phyloP scores from a whole-genome alignment of 2,888 invertebrate genomes.

The Morpho achilles region DNA sequence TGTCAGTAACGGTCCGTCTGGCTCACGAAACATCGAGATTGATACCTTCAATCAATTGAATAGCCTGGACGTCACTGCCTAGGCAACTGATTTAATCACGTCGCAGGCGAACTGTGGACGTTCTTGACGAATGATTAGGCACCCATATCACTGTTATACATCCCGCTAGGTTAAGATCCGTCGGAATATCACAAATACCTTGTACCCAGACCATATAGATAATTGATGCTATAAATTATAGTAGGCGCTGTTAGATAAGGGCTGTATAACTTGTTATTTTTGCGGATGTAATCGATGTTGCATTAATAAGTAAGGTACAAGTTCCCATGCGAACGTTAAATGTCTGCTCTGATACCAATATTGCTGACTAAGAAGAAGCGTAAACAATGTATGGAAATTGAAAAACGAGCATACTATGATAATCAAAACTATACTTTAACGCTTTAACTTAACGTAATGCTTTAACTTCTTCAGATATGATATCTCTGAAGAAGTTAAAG shows the following conservation, averaged over 20 bases:
- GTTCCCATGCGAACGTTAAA: no score
- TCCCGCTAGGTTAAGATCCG: conserved; percentile 62
- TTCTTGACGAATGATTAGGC: conserved; percentile 54
- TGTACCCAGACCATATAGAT: no score
- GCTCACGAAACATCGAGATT: conserved; percentile 70
- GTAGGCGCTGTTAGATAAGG: neutral
- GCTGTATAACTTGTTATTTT: conserved; percentile 6
- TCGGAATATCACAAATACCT: conserved; percentile 37
- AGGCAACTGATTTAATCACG: conserved; percentile 73
- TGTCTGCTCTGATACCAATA: no score
- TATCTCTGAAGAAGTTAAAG: no score
- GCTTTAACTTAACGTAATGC: no score
- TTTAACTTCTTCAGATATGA: no score
- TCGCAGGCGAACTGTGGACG: conserved; percentile 39
- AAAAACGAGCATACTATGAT: no score
- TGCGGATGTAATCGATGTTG: conserved; percentile 7
- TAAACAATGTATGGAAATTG: no score
- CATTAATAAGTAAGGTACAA: neutral
- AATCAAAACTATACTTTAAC: no score
- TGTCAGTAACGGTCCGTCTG: conserved; percentile 69
- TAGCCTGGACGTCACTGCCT: conserved; percentile 62
- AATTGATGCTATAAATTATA: neutral
- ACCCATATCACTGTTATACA: conserved; percentile 57
- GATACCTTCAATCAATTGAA: conserved; percentile 71
- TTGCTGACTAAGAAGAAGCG: no score